Conservation (phyloP, 1,140 invertebrate genomes). For the Temnothorax curvispinosus region DNA sequence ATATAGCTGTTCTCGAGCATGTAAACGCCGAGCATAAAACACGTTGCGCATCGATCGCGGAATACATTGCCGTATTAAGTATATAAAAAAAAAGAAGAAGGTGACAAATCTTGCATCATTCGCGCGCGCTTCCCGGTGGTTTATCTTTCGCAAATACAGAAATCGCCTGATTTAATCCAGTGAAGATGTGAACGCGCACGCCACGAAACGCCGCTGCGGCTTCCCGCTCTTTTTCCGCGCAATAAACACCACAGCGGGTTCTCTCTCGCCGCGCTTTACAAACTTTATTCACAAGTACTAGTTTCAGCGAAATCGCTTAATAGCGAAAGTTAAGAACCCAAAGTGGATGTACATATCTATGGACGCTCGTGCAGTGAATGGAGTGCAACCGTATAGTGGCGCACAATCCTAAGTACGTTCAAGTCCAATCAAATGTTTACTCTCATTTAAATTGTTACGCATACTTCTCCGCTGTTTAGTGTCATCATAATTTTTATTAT, state of each 20-base stretch:
- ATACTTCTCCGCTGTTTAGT: background rate
- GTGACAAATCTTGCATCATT: background rate
- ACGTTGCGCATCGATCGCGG: conserved; percentile 42
- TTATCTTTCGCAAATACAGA: background rate
- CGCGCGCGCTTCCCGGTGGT: background rate
- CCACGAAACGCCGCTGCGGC: conserved; percentile 52
- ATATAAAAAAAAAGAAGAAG: background rate
- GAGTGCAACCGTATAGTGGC: background rate
- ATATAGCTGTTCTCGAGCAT: conserved; percentile 1
- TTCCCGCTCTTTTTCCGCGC: conserved; percentile 67
- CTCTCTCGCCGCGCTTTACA: conserved; percentile 52
- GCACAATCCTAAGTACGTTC: conserved; percentile 11
- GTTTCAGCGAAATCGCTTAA: conserved; percentile 54
- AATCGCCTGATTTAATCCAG: conserved; percentile 18
- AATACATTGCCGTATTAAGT: conserved; percentile 43
- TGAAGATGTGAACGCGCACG: conserved; percentile 9
- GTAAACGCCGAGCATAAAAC: conserved; percentile 28
- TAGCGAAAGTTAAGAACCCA: conserved; percentile 55
- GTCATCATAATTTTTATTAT: background rate
- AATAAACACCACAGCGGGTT: conserved; percentile 45
- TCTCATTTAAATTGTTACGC: background rate
- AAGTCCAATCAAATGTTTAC: background rate
- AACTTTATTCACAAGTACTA: conserved; percentile 49
- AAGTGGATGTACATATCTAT: conserved; percentile 53
- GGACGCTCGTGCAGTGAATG: conserved; percentile 7